Conservation (phyloP, 1,140 invertebrate genomes). For the Trichomalopsis sarcophagae region DNA sequence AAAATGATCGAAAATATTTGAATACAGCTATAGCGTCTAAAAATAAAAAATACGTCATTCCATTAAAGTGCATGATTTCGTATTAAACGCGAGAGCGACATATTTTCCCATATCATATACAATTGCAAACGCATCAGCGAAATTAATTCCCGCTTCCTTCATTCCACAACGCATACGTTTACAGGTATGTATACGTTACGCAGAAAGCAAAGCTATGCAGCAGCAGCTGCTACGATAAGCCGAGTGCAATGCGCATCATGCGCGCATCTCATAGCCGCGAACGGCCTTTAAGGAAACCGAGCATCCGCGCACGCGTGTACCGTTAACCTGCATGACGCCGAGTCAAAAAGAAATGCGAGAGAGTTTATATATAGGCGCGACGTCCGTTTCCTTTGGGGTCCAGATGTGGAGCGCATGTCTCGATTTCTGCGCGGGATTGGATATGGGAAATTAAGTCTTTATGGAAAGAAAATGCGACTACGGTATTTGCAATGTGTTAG, state of each 20-base stretch:
- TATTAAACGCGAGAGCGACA: too few species aligned
- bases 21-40: too few species aligned
- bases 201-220: background rate
- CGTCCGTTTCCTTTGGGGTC: background rate
- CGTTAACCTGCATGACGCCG: constrained; percentile 27
- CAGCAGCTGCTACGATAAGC: background rate
- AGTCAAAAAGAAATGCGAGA: constrained; percentile 17
- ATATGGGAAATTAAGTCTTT: too few species aligned
- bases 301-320: constrained; percentile 12
- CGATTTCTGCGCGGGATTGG: background rate
- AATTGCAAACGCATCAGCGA: background rate
- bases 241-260: background rate
- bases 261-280: constrained; percentile 4
- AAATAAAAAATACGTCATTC: too few species aligned
- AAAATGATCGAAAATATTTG: too few species aligned
- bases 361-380: background rate
- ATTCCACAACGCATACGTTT: background rate
- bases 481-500: too few species aligned
- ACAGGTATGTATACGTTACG: background rate
- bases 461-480: too few species aligned
- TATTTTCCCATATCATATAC: background rate
- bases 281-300: constrained; percentile 40
- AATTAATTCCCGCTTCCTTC: background rate
- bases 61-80: too few species aligned
- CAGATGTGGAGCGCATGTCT: background rate